phyloP scores from a whole-genome alignment of 2,888 invertebrate genomes.

The Hypsopygia costalis region DNA sequence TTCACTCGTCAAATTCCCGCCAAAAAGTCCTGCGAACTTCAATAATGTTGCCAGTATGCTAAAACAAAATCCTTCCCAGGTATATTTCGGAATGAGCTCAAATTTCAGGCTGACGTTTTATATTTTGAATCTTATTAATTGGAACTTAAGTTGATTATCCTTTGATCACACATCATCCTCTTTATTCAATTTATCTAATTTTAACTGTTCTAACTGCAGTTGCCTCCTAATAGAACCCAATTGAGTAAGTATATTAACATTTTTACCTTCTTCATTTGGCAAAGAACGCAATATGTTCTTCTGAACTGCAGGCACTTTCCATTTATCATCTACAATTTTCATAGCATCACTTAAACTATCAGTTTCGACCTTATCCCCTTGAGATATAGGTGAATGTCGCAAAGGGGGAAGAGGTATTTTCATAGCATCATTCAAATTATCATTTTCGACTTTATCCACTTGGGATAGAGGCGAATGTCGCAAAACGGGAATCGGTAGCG shows the following conservation, averaged over 20 bases:
- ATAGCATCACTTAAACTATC: constrained; percentile 54
- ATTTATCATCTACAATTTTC: constrained; percentile 65
- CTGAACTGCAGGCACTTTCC: constrained; percentile 83
- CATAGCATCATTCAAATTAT: constrained; percentile 57
- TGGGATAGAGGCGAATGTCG: constrained; percentile 67
- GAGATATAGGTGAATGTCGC: constrained; percentile 66
- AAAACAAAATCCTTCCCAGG: too few species aligned
- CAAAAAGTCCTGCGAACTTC: too few species aligned
- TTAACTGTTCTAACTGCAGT: constrained; percentile 83
- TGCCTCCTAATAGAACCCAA: constrained; percentile 85
- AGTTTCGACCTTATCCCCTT: constrained; percentile 19
- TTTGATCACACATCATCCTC: constrained; percentile 21
- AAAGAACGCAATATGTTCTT: constrained; percentile 77
- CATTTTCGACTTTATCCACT: constrained; percentile 19
- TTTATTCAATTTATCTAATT: constrained; percentile 72
- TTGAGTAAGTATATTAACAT: constrained; percentile 82
- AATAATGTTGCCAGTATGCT: too few species aligned
- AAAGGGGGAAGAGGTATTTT: constrained; percentile 21
- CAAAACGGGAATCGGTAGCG: constrained; percentile 81
- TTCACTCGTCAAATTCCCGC: too few species aligned
- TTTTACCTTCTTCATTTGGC: constrained; percentile 67
- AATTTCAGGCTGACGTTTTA: too few species aligned
- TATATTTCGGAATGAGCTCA: too few species aligned
- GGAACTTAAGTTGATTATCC: too few species aligned
- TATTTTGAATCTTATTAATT: too few species aligned